These are phyloP conservation scores for Phalanger gymnotis DNA, from an alignment of 2,797 vertebrate genomes.

Conservation along the genomic window DNA sequence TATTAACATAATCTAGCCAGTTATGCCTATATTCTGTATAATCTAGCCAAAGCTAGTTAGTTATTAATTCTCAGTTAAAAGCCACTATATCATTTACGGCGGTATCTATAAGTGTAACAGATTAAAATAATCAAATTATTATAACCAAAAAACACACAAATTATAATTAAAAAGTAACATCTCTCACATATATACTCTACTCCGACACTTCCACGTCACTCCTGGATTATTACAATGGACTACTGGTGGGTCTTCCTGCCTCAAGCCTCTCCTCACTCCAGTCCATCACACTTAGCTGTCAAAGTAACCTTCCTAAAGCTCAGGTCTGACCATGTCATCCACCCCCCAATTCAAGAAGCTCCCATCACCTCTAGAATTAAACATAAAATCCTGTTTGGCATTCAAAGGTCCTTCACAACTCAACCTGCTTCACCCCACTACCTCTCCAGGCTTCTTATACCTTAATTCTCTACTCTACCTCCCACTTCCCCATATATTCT, in stretches of 20 bases:
- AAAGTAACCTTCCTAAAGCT: not conserved
- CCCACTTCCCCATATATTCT: not conserved
- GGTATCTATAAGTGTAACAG: slow-evolving; percentile 35
- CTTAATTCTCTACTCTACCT: not conserved
- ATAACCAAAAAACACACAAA: not conserved
- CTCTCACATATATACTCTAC: not conserved
- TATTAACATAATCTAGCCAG: not conserved
- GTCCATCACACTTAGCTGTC: not conserved
- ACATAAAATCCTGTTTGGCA: not conserved
- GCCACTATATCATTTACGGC: not conserved
- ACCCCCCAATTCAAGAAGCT: not conserved
- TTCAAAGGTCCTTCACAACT: not conserved
- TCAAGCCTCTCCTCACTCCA: not conserved
- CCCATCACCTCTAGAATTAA: not conserved
- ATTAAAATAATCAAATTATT: not conserved
- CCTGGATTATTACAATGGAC: not conserved
- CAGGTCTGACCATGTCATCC: not conserved
- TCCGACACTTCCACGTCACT: not conserved
- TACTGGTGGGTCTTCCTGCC: not conserved
- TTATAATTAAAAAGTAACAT: not conserved
- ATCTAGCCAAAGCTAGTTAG: slow-evolving; percentile 1
- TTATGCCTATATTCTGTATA: slow-evolving; percentile 25
- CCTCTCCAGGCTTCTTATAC: not conserved
- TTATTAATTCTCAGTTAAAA: slow-evolving; percentile 57
- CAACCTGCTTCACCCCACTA: not conserved